phyloP scores from a whole-genome alignment of 2,797 vertebrate species.

The Anabacerthia variegaticeps region DNA sequence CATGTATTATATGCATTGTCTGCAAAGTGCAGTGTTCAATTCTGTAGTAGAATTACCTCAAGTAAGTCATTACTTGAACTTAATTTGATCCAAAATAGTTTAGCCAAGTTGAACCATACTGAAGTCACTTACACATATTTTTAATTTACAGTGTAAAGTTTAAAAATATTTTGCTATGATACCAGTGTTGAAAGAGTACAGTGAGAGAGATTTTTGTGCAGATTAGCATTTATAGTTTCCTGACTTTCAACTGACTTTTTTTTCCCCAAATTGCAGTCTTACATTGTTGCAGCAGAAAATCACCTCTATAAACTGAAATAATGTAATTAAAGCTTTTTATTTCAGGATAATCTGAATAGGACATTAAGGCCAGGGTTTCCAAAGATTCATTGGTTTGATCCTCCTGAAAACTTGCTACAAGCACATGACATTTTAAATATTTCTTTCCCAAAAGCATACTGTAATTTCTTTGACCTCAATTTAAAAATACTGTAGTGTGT shows the following conservation, averaged over 20 bases:
- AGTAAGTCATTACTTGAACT: not conserved
- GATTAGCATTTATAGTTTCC: not conserved
- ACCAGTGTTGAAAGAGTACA: not conserved
- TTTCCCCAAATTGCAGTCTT: not conserved
- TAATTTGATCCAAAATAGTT: not conserved
- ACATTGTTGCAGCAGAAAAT: not conserved
- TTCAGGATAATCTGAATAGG: not conserved
- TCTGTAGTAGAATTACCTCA: not conserved
- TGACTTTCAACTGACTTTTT: not conserved
- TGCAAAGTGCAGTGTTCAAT: not conserved
- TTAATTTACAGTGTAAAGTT: not conserved
- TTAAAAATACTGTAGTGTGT: not conserved
- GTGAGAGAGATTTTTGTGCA: not conserved
- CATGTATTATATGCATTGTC: not conserved
- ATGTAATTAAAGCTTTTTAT: not conserved
- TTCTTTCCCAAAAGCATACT: not conserved
- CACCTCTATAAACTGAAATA: not conserved
- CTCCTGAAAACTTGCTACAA: not conserved
- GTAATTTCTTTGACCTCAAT: not conserved
- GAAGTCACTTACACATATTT: not conserved
- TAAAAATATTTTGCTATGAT: not conserved
- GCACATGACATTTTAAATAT: not conserved
- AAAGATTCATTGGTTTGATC: not conserved
- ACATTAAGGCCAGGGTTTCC: not conserved
- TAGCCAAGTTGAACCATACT: not conserved